Evolutionary conservation across 1,140 invertebrate genomes (phyloP), one percentile per base, ranked within the genome.

Genomic region (Sitobion miscanthi): DNA sequence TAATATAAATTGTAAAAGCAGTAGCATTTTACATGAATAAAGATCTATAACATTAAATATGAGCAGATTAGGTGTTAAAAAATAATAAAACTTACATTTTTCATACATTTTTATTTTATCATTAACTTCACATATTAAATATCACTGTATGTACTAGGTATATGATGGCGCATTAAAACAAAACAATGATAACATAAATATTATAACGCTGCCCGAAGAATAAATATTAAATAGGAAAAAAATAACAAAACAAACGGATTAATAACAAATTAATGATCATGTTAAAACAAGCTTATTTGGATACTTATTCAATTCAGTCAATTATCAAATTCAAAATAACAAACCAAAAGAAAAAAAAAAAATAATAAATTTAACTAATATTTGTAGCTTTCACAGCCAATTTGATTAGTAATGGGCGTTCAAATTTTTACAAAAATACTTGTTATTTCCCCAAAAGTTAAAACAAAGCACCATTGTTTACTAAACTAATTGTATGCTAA

Each of bases 311-410:
- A 92, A 85, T 92, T 92, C 91, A 92, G 91, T 92, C 91, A 54
- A 57, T 85, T 83, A 83, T 92, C 35, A 92, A 92, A 92, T 92
- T 92, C n/a, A 38, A 90, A 92, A 82, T 92, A 94, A 94, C 93
- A 94, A 94, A 92, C 69, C 93, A 94, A 94, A 90, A 83, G 83
- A 6, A 69, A 62, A 69, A 82, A 69, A 82, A 77, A 30, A 90
- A 57, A 87, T 35, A 57, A 62, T 35, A 35, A 45, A 91, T 83
- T 47, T 49, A 91, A 93, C 88, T 93, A 93, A 89, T 30, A 90
- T 45, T 69, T 90, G 30, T 90, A 93, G 69, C 89, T 77, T 90
- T 83, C 86, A 90, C 91, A 92, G 91, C 91, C 91, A 52, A 85
- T 83, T 92, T n/a, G 30, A 92, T 92, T 92, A 92, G 91, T 92